Percentiles rank a stretch among this genome's conserved stretches.
Conservation (phyloP, 1,140 invertebrate genomes). For the Caenorhabditis tropicalis region DNA sequence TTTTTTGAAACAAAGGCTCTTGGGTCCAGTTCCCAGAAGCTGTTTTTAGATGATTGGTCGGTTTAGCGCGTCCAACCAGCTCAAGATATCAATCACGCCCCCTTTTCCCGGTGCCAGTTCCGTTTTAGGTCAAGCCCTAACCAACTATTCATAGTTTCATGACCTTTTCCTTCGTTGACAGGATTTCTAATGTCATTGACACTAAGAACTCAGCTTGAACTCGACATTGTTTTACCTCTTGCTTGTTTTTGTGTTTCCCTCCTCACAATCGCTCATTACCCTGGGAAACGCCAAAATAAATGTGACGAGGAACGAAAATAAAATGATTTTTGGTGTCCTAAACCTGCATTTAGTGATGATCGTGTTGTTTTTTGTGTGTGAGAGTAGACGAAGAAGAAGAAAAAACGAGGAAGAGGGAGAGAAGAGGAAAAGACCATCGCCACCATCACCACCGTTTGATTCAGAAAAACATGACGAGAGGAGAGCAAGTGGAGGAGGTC, state of each 20-base stretch:
- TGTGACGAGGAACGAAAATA: constrained; percentile 37
- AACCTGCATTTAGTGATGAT: constrained; percentile 27
- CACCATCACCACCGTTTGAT: not conserved
- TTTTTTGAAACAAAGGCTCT: not conserved
- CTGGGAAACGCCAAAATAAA: constrained; percentile 17
- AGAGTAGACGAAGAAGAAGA: not conserved
- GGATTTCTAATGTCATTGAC: too few species aligned
- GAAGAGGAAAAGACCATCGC: not conserved
- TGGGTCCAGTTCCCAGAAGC: too few species aligned
- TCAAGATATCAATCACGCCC: not conserved
- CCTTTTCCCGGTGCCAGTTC: not conserved
- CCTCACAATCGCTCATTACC: not conserved
- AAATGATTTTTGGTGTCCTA: constrained; percentile 17
- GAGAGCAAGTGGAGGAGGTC: too few species aligned
- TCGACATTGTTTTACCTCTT: too few species aligned
- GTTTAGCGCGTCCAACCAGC: not conserved
- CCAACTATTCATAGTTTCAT: not conserved
- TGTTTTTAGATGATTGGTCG: too few species aligned
- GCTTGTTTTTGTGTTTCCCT: not conserved
- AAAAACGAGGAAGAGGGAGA: not conserved
- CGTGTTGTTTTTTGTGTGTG: constrained; percentile 19
- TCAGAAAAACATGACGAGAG: constrained; percentile 35
- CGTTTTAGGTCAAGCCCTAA: not conserved
- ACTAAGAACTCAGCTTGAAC: too few species aligned
- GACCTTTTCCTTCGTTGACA: not conserved